Conservation (phyloP, 2,113 vertebrate species). For the Lanius collurio region DNA sequence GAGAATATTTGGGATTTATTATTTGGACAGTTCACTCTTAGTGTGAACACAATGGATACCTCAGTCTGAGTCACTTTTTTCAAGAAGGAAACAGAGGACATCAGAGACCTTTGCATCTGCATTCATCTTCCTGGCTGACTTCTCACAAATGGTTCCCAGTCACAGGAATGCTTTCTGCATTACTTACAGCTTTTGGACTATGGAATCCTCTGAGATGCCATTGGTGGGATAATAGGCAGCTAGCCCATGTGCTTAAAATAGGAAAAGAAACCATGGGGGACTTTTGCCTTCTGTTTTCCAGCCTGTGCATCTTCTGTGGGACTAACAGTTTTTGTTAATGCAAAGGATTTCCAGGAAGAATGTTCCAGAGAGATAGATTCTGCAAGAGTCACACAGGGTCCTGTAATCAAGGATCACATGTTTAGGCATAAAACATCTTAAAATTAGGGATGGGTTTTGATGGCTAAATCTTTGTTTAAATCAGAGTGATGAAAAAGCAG, state of each 20-base stretch:
- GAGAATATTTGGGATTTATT: neutral
- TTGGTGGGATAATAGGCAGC: neutral
- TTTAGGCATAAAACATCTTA: neutral
- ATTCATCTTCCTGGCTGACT: neutral
- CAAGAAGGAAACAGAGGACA: neutral
- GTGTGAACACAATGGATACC: neutral
- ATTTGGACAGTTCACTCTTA: neutral
- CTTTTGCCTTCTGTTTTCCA: neutral
- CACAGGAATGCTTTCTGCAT: neutral
- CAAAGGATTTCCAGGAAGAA: neutral
- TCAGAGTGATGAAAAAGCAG: neutral
- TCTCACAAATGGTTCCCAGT: neutral
- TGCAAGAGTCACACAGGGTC: neutral
- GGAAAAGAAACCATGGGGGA: neutral
- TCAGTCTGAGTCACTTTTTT: neutral
- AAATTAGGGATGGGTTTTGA: neutral
- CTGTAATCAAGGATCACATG: neutral
- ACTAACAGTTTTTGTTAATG: neutral
- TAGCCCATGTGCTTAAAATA: neutral
- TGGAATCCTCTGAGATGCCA: neutral
- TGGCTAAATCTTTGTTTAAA: neutral
- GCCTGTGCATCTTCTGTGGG: neutral
- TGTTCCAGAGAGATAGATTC: neutral
- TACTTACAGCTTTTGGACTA: neutral
- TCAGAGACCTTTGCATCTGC: neutral